Evolutionary conservation across 2,888 invertebrate species (phyloP).

Genomic region (Euplexia lucipara): DNA sequence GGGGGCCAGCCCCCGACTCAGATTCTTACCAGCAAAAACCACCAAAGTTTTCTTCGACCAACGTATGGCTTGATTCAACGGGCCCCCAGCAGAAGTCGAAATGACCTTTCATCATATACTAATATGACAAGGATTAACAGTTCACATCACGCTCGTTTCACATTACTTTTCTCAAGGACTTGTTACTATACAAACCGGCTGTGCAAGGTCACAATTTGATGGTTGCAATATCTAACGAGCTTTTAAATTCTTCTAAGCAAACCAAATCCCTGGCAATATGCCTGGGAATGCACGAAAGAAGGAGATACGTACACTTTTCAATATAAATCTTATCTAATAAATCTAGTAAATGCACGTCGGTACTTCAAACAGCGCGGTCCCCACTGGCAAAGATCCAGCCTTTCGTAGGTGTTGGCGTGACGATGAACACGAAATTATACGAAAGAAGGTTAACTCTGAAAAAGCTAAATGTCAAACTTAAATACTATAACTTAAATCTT

Average conservation of each 20-base stretch:
- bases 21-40: too few species aligned
- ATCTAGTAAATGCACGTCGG: constrained; percentile 76
- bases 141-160: too few species aligned
- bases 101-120: too few species aligned
- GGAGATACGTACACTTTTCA: constrained; percentile 63
- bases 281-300: constrained; percentile 42
- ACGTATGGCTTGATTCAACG: too few species aligned
- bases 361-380: constrained; percentile 76
- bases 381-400: constrained; percentile 76
- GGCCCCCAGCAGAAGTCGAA: too few species aligned
- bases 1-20: too few species aligned
- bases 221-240: constrained; percentile 15
- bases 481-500: too few species aligned
- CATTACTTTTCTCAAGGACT: too few species aligned
- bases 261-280: constrained; percentile 46
- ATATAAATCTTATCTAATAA: constrained; percentile 76
- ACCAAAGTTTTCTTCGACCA: too few species aligned
- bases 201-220: background rate
- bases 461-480: too few species aligned
- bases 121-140: too few species aligned
- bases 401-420: constrained; percentile 60
- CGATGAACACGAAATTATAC: background rate
- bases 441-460: constrained; percentile 30
- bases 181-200: too few species aligned
- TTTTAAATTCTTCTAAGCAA: constrained; percentile 14